Evolutionary conservation across 2,888 invertebrate species (phyloP), one percentile per base, ranked within the genome.

Genomic region (Calliopum simillimum): DNA sequence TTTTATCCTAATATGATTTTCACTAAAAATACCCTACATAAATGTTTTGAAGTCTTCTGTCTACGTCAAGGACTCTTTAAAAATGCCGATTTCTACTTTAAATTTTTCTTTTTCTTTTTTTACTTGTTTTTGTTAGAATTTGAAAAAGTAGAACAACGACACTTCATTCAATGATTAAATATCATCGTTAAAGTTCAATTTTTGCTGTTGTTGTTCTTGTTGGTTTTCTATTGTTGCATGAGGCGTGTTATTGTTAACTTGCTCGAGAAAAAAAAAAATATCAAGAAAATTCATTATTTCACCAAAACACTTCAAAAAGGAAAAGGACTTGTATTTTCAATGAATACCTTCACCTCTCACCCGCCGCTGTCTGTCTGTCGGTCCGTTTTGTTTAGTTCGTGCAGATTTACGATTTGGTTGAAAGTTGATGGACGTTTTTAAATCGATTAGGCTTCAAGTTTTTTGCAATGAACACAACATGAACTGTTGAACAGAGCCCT

Each of bases 401-500:
- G 65, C 43, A n/a, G 65, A 65, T 55, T 65, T 44, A 55, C 55
- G 55, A 55, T 53, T 33, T 53, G 55, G 41, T 49, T 55, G 44
- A 58, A 47, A 66, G 33, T 63, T 62, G 55, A 68, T 69, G 73
- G 59, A 71, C 56, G 66, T 66, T 62, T 69, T 63, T 21, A 66
- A 68, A 73, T 71, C 73, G 71, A 73, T 73, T 73, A 73, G 56
- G 69, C 46, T 69, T 53, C 53, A 68, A 66, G 56, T 59, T 65
- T 12, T 56, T 33, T 13, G 11, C 25, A 56, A 12, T 16, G 51
- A 33, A 33, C 64, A n/a, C 46, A 62, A 51, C 19, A 16, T n/a
- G 2, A 25, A 51, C 64, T 33, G 33, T 33, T 33, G 33, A 64
- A 33, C 19, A 64, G n/a, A n/a, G 19, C n/a, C 5, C 16, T 19